Evolutionary conservation across 2,797 vertebrate genomes (phyloP), one percentile per base, ranked within the genome.

Genomic region (Tauraco hartlaubi): DNA sequence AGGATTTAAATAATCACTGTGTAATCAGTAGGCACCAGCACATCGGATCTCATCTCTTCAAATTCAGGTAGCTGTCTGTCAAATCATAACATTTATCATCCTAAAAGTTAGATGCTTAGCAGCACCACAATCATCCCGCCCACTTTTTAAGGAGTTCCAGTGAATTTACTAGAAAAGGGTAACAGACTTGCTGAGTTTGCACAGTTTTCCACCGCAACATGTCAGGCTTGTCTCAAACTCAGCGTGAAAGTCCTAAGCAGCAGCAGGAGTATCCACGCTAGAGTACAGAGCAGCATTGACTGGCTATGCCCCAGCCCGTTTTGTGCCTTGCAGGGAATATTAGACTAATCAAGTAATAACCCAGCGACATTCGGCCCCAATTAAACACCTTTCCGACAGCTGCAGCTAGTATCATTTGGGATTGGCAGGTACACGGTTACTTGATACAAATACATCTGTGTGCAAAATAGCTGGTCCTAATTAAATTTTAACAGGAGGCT

Each of bases 1-100:
- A 95, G 96, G 95, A 97, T 97, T 98, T 96, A 97, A 98, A 97
- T 97, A 98, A 97, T 98, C 93, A 94, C 92, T 97, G 95, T 97
- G 84, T 97, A 97, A 98, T 97, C 97, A 98, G 96, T 96, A 97
- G 95, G 91, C 78, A 90, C 87, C 88, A 92, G 95, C 48, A 78
- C 84, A 80, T 94, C 2, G 13, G 73, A 74, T 94, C 85, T 95
- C 94, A 96, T 77, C 61, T 90, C 87, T 94, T 90, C 95, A 96
- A 96, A 92, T 78, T 67, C 92, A 90, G 88, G 92, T 94, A 97
- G 71, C 95, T 96, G 96, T 87, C 88, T 96, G 84, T 95, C 66
- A 90, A 92, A 88, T 71, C 92, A 80, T 43, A 80, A 44, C 2
- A 0, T 68, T 76, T 79, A 92, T 39, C 49, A 59, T 21, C 39